A percentile compares a stretch with the other conserved stretches of the same genome.
Evolutionary conservation across 2,888 invertebrate species (phyloP).

Genomic region (Synergus gifuensis): DNA sequence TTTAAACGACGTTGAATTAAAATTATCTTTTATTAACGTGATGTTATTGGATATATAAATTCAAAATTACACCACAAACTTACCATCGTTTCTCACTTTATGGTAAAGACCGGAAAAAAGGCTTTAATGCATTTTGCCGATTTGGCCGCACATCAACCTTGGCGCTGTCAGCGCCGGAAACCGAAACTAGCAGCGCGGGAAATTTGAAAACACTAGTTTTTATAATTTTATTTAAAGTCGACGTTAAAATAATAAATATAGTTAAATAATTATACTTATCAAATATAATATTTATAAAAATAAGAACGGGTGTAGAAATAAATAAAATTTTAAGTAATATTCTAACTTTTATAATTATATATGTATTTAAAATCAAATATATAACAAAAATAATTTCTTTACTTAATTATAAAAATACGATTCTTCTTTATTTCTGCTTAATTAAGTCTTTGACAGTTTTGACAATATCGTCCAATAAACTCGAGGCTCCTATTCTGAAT

Average conservation of each 20-base stretch:
- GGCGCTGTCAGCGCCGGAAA: too few relatives aligned
- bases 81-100: constrained; percentile 72
- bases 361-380: not conserved
- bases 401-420: not conserved
- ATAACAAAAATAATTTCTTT: constrained; percentile 1
- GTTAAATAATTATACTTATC: too few relatives aligned
- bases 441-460: constrained; percentile 50
- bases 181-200: too few relatives aligned
- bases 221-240: too few relatives aligned
- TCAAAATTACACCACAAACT: constrained; percentile 60
- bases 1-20: constrained; percentile 44
- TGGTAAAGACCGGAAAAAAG: constrained; percentile 65
- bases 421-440: constrained; percentile 3
- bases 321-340: too few relatives aligned
- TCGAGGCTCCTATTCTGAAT: constrained; percentile 97
- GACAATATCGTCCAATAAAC: constrained; percentile 89
- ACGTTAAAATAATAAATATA: too few relatives aligned
- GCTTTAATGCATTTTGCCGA: constrained; percentile 32
- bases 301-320: too few relatives aligned
- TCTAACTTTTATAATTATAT: too few relatives aligned
- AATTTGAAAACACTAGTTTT: too few relatives aligned
- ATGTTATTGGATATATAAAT: constrained; percentile 69
- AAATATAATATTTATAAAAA: too few relatives aligned
- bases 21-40: constrained; percentile 45
- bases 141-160: too few relatives aligned